Base-by-base conservation (phyloP, 2,888 invertebrate species). In the Sisyra nigra region DNA sequence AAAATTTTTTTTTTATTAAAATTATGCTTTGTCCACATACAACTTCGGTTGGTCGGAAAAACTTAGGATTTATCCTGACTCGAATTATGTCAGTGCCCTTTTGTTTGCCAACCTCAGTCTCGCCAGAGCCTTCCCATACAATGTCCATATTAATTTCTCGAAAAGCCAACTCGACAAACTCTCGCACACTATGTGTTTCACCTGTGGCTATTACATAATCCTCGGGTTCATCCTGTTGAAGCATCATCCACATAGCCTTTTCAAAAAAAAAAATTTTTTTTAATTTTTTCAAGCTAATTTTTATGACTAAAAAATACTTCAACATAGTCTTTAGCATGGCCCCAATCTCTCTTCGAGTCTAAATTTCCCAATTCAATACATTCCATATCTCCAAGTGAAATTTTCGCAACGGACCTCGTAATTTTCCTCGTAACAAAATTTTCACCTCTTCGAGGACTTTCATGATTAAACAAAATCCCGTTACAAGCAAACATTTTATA, bases 221-320 rank as follows among this genome's bases (percentile, higher is more conserved):
- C 41, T 94, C 87, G 0, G 98, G 86, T 30, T 67, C 62, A 0
- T 89, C 79, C 57, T 85, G 83, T 60, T 99, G 98, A 11, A 99
- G 71, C 91, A 99, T 99, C 60, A 93, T 66, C 96, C 97, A 99
- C 98, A 99, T 99, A 1, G 96, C 98, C 83, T 89, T 24, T 24
- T 24, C 5, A 57, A 42, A 41, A 14, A 41, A 18, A 38, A 52
- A 45, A 33, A 47, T 38, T 45, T 30, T 42, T 43, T 42, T 37
- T 31, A 43, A 40, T 35, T 37, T 37, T 40, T 40, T 17, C 40
- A 38, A 2, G 15, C 10, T n/a, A 32, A 41, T 18, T 17, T 15
- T 13, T n/a, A 11, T 3, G 30, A 14, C 13, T 42, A 36, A 40
- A 41, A 42, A 57, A 56, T 57, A 86, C 87, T 73, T 93, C 87